Evolutionary conservation across 2,888 invertebrate species (phyloP).

Genomic region (Leptogaster cylindrica): DNA sequence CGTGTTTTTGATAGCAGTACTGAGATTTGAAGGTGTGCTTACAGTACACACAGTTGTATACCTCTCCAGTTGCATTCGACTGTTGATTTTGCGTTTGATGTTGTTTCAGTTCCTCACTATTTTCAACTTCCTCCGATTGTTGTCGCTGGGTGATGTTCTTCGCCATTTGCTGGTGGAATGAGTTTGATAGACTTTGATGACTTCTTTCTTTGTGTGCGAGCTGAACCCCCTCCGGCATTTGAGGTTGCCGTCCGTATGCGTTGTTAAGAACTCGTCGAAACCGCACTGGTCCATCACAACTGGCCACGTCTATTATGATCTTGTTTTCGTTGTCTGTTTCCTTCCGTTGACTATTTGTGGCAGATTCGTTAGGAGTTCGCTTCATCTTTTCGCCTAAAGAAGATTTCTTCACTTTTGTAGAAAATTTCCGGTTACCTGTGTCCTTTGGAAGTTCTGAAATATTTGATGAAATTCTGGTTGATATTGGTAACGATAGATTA

Average conservation of each 20-base stretch:
- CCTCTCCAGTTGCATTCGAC: conserved; percentile 55
- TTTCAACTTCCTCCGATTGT: conserved; percentile 54
- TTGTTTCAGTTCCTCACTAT: conserved; percentile 44
- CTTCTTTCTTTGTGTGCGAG: conserved; percentile 53
- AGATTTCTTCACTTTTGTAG: conserved; percentile 35
- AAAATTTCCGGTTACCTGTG: neutral
- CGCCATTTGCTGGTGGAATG: conserved; percentile 63
- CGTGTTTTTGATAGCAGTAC: conserved; percentile 84
- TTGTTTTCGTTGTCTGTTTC: conserved; percentile 55
- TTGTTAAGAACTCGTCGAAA: conserved; percentile 85
- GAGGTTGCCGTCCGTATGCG: conserved; percentile 70
- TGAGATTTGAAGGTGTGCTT: conserved; percentile 82
- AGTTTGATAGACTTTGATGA: conserved; percentile 59
- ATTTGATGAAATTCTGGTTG: neutral
- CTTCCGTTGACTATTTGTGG: conserved; percentile 33
- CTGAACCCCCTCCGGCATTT: conserved; percentile 55
- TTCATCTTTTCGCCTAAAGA: conserved; percentile 29
- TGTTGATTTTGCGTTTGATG: conserved; percentile 37
- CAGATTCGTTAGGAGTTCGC: conserved; percentile 15
- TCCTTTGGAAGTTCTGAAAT: neutral
- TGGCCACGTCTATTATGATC: conserved; percentile 84
- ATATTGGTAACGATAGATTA: neutral
- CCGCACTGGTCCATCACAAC: conserved; percentile 88
- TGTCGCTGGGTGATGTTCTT: conserved; percentile 56
- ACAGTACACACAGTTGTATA: conserved; percentile 76